Percentiles rank a stretch among this genome's conserved stretches.
Evolutionary conservation across 2,888 invertebrate species (phyloP).

Genomic region (Acheta domesticus): DNA sequence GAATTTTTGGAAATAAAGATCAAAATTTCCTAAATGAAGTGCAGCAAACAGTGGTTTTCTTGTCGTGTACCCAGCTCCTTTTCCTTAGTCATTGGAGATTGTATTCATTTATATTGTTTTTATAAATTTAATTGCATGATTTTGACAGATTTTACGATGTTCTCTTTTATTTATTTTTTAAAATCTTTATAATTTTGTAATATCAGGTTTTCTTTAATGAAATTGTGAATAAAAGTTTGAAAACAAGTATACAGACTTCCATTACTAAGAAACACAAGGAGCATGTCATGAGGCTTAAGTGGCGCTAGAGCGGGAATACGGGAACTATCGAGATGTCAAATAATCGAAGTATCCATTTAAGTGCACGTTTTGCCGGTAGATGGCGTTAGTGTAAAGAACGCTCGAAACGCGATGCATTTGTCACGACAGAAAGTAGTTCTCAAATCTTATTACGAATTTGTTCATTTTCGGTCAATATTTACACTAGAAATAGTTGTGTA

Average conservation of each 20-base stretch:
- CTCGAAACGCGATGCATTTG: too few relatives aligned
- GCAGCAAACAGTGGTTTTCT: conserved; percentile 42
- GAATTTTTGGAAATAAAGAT: conserved; percentile 49
- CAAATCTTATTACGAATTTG: too few relatives aligned
- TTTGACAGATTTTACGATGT: conserved; percentile 18
- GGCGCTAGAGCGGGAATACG: too few relatives aligned
- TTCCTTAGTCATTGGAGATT: conserved; percentile 9
- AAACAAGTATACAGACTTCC: background rate
- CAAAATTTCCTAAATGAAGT: conserved; percentile 48
- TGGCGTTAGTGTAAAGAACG: too few relatives aligned
- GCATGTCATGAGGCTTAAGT: too few relatives aligned
- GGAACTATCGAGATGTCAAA: too few relatives aligned
- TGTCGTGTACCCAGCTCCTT: conserved; percentile 20
- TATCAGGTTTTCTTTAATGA: conserved; percentile 1
- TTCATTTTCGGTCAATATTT: too few relatives aligned
- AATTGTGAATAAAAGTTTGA: conserved; percentile 9
- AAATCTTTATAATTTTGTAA: conserved; percentile 7
- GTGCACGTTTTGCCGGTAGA: too few relatives aligned
- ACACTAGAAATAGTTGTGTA: too few relatives aligned
- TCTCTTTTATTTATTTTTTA: conserved; percentile 18
- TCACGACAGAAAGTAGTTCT: too few relatives aligned
- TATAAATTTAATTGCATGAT: conserved; percentile 7
- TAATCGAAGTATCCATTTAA: too few relatives aligned
- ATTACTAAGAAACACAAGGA: background rate
- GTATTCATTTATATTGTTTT: conserved; percentile 18